These are phyloP conservation scores for Lasioglossum zephyrum DNA, from an alignment of 2,888 invertebrate genomes.

Conservation along the genomic window DNA sequence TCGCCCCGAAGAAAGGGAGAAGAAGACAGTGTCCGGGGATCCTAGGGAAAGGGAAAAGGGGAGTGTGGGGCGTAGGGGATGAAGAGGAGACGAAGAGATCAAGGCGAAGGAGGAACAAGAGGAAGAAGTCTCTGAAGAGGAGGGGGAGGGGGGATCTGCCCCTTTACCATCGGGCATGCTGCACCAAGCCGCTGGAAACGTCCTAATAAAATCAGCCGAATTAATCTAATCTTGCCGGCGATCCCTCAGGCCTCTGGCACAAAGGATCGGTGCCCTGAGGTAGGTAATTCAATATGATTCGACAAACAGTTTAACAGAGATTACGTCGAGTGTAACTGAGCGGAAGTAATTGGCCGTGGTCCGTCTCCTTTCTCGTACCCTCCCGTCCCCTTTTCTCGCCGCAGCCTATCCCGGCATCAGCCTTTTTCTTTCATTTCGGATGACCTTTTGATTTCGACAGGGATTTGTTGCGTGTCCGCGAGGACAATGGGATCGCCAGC, in stretches of 20 bases:
- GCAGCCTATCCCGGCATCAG: not conserved
- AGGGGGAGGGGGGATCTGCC: not conserved
- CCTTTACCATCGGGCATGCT: conserved; percentile 36
- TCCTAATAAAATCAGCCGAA: conserved; percentile 80
- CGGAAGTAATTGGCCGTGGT: conserved; percentile 67
- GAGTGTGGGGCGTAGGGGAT: not conserved
- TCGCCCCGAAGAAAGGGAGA: conserved; percentile 19
- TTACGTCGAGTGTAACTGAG: conserved; percentile 72
- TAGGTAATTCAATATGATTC: conserved; percentile 80
- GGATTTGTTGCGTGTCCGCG: conserved; percentile 7
- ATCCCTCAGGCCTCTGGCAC: conserved; percentile 70
- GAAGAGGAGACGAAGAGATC: not conserved
- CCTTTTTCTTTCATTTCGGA: not conserved
- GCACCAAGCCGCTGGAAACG: conserved; percentile 65
- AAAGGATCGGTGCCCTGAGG: conserved; percentile 73
- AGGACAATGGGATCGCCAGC: conserved; percentile 4
- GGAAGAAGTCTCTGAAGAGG: conserved; percentile 11
- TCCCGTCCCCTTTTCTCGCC: conserved; percentile 1
- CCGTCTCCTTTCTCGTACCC: conserved; percentile 41
- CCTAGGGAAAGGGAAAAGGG: not conserved
- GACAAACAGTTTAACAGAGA: conserved; percentile 80
- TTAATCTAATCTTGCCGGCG: conserved; percentile 79
- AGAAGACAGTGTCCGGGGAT: conserved; percentile 20
- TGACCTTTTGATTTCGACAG: conserved; percentile 5
- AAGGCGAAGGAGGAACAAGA: conserved; percentile 13